Evolutionary conservation across 2,797 vertebrate species (phyloP).

Genomic region (Argyrosomus regius): DNA sequence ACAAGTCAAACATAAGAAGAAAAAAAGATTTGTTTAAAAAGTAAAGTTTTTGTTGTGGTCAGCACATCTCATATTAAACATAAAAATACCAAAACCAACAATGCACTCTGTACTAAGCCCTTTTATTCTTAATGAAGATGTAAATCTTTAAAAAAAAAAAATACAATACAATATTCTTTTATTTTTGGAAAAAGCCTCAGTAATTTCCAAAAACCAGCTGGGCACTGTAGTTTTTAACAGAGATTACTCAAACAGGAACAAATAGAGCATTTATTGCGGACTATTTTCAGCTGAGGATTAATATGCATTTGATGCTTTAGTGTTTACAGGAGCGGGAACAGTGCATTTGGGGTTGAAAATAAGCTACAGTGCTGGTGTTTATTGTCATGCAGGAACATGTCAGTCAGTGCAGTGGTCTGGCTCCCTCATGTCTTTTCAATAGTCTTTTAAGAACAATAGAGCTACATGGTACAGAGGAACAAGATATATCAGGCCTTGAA

Average conservation of each 20-base stretch:
- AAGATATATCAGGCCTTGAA: not conserved
- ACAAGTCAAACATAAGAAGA: conserved; percentile 40
- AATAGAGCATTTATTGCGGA: not conserved
- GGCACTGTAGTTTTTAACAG: not conserved
- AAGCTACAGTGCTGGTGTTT: not conserved
- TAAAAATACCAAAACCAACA: not conserved
- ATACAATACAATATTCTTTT: not conserved
- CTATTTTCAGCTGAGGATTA: not conserved
- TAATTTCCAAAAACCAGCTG: not conserved
- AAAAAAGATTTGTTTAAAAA: conserved; percentile 7
- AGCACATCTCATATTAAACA: not conserved
- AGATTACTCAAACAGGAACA: not conserved
- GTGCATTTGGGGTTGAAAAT: not conserved
- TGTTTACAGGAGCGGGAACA: not conserved
- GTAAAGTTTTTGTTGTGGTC: not conserved
- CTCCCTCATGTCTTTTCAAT: not conserved
- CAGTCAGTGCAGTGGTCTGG: not conserved
- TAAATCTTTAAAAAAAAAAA: not conserved
- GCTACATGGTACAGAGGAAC: not conserved
- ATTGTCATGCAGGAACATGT: not conserved
- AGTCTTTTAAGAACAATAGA: not conserved
- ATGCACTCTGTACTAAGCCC: not conserved
- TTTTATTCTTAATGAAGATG: not conserved
- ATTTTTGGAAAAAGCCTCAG: not conserved
- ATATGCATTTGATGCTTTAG: not conserved